Base-by-base conservation (phyloP, 2,888 invertebrate genomes). In the Cataglyphis livida region DNA sequence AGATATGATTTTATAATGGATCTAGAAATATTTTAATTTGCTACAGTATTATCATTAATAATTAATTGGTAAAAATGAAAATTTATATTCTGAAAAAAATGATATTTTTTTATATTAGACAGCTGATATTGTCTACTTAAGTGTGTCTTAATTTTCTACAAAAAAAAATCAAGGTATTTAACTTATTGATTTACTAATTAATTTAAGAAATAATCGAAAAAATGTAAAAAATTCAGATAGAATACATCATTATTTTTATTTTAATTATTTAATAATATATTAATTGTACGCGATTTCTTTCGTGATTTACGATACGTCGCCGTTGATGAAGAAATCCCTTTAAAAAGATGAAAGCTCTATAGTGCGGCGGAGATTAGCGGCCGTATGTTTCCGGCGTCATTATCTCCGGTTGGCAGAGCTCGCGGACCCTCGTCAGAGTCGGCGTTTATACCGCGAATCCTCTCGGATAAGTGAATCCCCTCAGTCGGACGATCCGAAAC, bases 361-460 rank as follows among this genome's bases (percentile, higher is more conserved):
- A 51, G n/a, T 51, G 44, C 66, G 57, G 25, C n/a, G 57, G 76
- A 65, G 70, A 71, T 66, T 51, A 65, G 54, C 54, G 65, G 68
- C 73, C 79, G 82, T 84, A 81, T 66, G 78, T 82, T 86, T 76
- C 65, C 76, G 41, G 51, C 65, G 71, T 78, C 81, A 86, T 86
- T 86, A 86, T 86, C 85, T 85, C 59, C 70, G 61, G 66, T 59
- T 64, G 83, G 85, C 85, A 85, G 76, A 86, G 76, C 82, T 83
- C 78, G 81, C 85, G 38, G 65, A 81, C 81, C 85, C 82, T 82
- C 85, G 75, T 83, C 83, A 84, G 76, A 66, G 68, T 32, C 79
- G 32, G 79, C 85, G 75, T 83, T 86, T 85, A 86, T 85, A 81
- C 76, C 84, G 78, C 81, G 82, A 83, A 86, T 86, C 85, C 86